Base-by-base conservation (phyloP, 1,140 invertebrate genomes). In the Teleogryllus occipitalis region DNA sequence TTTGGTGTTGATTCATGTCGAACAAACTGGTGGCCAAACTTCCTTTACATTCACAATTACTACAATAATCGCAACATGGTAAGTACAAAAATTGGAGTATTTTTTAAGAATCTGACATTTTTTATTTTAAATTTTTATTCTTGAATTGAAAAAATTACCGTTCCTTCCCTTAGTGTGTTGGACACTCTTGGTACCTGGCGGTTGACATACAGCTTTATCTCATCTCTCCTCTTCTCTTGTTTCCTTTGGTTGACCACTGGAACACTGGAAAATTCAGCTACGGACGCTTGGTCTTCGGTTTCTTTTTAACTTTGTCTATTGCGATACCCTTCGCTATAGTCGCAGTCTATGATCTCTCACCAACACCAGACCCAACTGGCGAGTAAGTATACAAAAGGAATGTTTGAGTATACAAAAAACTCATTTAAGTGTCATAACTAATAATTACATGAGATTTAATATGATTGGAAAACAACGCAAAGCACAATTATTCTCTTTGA, bases 1-100 rank as follows among this genome's bases (percentile, higher is more conserved):
- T 65, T 18, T 10, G 10, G 7, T 14, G 18, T 10, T 7, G 7
- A 10, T 7, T 14, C 90, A 74, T 91, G 90, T 82, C 87, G 90
- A 82, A 86, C 87, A 81, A 86, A 89, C 82, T 90, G 89, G 89
- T 90, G 89, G 90, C 87, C 87, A 81, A 90, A 89, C 82, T 87
- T 90, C 80, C 83, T 90, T 5, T 90, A 90, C 81, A 89, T 90
- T 75, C 90, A 90, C 81, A 90, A 90, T 82, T 90, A 88, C 83
- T 89, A 89, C 81, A 89, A 89, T 15, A 90, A 90, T 81, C 87
- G 90, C 83, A 87, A 89, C 82, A 90, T 90, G 89, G 89, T 90
- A 85, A 81, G 82, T 81, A 76, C 77, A 74, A 65, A 39, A 5
- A 39, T 39, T 39, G 27, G 1, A 39, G 27, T n/a, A 39, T 39